Conservation (phyloP, 1,140 invertebrate genomes). For the Sogatella furcifera region DNA sequence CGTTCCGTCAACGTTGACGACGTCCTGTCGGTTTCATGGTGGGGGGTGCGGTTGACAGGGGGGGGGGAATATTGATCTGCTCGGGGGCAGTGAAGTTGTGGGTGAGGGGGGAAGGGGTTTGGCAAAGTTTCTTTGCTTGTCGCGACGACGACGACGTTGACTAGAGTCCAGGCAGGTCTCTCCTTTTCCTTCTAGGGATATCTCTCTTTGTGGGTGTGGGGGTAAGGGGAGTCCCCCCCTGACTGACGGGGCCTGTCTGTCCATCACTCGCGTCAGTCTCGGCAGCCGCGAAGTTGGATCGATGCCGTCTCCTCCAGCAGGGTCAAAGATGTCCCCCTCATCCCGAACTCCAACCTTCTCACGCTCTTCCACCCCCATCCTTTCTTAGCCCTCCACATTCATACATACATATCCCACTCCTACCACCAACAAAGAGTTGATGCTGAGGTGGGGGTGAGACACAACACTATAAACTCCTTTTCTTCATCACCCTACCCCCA, state of each 20-base stretch:
- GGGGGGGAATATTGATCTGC: not conserved
- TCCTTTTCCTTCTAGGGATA: too few relatives aligned
- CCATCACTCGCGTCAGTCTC: slow-evolving; percentile 28
- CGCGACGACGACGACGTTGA: not conserved
- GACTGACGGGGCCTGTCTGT: slow-evolving; percentile 28
- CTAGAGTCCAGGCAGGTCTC: too few relatives aligned
- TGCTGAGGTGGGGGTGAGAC: too few relatives aligned
- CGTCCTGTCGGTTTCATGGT: too few relatives aligned
- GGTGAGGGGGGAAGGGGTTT: not conserved
- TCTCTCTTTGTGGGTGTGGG: not conserved
- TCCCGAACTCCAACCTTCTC: too few relatives aligned
- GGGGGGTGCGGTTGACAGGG: not conserved
- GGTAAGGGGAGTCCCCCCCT: slow-evolving; percentile 9
- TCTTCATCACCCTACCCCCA: too few relatives aligned
- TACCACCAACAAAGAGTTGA: too few relatives aligned
- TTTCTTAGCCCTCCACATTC: slow-evolving; percentile 20
- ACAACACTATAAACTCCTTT: too few relatives aligned
- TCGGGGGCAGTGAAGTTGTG: not conserved
- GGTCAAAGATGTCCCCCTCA: slow-evolving; percentile 27
- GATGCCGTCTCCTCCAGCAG: slow-evolving; percentile 17
- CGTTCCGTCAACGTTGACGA: too few relatives aligned
- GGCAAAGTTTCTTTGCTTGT: slow-evolving; percentile 1
- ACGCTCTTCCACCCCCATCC: slow-evolving; percentile 27
- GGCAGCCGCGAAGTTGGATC: not conserved
- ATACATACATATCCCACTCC: too few relatives aligned